Evolutionary conservation across 2,113 vertebrate species (phyloP).

Genomic region (Rafetus swinhoei): DNA sequence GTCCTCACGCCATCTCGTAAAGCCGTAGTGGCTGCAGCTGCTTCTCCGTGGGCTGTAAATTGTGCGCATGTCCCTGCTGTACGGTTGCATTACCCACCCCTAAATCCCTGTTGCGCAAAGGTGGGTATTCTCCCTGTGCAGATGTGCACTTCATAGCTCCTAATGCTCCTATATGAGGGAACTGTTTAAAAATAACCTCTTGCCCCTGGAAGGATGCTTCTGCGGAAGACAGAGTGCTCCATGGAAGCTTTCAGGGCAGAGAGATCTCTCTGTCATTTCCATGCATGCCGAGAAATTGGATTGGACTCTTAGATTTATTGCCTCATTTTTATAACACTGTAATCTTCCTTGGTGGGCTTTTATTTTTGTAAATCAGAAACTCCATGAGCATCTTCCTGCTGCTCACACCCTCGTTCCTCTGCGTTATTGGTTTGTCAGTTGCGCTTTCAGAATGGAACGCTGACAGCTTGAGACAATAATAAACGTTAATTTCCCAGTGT

Average conservation of each 20-base stretch:
- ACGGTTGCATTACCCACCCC: background rate
- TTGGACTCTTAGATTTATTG: background rate
- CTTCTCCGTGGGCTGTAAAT: background rate
- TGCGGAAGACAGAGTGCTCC: background rate
- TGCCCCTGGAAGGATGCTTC: background rate
- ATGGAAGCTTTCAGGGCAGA: background rate
- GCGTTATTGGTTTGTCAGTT: background rate
- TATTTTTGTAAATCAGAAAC: background rate
- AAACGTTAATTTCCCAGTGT: background rate
- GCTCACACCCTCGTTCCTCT: background rate
- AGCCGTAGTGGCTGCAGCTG: background rate
- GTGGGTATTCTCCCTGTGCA: no score
- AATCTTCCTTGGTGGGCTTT: background rate
- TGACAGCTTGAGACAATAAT: background rate
- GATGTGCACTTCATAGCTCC: background rate
- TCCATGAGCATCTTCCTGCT: background rate
- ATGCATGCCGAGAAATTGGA: background rate
- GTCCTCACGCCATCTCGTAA: background rate
- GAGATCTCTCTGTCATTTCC: background rate
- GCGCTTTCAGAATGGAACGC: background rate
- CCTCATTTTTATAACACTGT: background rate
- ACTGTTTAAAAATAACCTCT: background rate
- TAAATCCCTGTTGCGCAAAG: background rate
- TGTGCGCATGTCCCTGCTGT: background rate
- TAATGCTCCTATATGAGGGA: background rate